Evolutionary conservation across 1,140 invertebrate species (phyloP).

Genomic region (Bicyclus anynana): DNA sequence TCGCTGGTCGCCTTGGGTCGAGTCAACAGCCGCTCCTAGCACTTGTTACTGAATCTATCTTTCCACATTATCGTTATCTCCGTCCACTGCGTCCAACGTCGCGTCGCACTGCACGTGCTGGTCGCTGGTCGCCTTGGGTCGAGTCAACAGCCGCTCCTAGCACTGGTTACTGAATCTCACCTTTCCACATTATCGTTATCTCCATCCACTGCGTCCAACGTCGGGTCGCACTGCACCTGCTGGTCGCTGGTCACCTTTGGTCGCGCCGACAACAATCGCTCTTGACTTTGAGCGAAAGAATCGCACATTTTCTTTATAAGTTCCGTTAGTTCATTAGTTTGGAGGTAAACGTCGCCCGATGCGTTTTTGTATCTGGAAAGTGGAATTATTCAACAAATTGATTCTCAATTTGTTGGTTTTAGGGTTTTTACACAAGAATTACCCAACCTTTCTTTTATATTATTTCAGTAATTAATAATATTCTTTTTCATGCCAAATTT

Average conservation of each 20-base stretch:
- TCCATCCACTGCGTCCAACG: background rate
- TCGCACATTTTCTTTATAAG: slow-evolving; percentile 64
- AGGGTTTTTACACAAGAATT: no score
- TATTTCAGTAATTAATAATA: no score
- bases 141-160: no score
- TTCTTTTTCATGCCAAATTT: no score
- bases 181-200: background rate
- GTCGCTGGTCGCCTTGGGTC: no score
- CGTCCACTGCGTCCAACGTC: no score
- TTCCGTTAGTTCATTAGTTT: slow-evolving; percentile 53
- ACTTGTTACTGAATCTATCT: background rate
- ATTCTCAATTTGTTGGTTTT: no score
- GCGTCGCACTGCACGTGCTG: no score
- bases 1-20: no score
- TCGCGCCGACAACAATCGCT: slow-evolving; percentile 32
- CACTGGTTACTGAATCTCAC: background rate
- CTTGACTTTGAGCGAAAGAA: slow-evolving; percentile 46
- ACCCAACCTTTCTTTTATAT: no score
- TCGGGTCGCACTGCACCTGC: slow-evolving; percentile 38
- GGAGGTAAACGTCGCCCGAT: slow-evolving; percentile 44
- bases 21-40: no score
- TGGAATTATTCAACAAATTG: background rate
- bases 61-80: background rate
- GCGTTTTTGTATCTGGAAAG: slow-evolving; percentile 53
- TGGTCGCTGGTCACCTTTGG: slow-evolving; percentile 33